Evolutionary conservation across 2,797 vertebrate genomes (phyloP).

Genomic region (Semotilus atromaculatus): DNA sequence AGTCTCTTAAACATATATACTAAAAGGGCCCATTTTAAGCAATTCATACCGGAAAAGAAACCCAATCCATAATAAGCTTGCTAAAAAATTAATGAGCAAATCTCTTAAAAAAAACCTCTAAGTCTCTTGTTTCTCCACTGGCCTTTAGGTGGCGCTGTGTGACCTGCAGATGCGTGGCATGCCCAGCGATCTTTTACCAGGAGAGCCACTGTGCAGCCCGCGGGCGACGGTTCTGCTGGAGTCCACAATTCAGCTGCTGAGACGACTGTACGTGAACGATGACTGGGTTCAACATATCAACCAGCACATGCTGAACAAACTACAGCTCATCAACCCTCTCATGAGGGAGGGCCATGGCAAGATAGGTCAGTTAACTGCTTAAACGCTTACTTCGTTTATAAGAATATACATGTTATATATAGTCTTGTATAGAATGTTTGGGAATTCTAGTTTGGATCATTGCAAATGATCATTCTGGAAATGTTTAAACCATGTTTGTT

Average conservation of each 20-base stretch:
- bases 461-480: not conserved
- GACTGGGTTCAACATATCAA: constrained; percentile 80
- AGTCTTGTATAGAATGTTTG: not conserved
- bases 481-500: not conserved
- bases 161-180: constrained; percentile 84
- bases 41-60: not conserved
- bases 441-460: not conserved
- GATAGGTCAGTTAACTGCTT: constrained; percentile 63
- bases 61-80: not conserved
- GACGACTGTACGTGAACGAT: constrained; percentile 76
- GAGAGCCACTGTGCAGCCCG: constrained; percentile 83
- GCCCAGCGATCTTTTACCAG: constrained; percentile 80
- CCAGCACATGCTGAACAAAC: constrained; percentile 75
- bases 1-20: not conserved
- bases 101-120: not conserved
- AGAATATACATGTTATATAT: not conserved
- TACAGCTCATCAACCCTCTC: constrained; percentile 79
- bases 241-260: constrained; percentile 78
- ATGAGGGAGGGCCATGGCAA: constrained; percentile 71
- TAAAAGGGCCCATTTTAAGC: not conserved
- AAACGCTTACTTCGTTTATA: not conserved
- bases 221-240: constrained; percentile 78
- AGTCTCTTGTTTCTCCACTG: not conserved
- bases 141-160: constrained; percentile 77
- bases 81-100: not conserved